A percentile compares a stretch with the other conserved stretches of the same genome.
Conservation (phyloP, 64 coral and sea anemone genomes). For the Pocillopora verrucosa region DNA sequence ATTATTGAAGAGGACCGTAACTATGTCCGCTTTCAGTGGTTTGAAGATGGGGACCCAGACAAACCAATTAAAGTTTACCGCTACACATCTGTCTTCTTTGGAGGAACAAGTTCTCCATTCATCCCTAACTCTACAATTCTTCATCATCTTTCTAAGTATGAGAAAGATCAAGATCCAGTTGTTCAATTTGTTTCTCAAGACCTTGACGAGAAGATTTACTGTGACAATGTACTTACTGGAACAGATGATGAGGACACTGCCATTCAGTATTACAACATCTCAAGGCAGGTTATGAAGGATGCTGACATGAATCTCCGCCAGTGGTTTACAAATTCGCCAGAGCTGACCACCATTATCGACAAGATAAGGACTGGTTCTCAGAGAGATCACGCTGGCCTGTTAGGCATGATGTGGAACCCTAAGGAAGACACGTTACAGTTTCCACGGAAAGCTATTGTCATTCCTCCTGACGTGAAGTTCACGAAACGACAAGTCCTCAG, state of each 20-base stretch:
- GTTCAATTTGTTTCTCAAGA: conserved; percentile 24
- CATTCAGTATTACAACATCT: conserved; percentile 36
- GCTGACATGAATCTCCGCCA: conserved; percentile 56
- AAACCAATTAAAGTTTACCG: conserved; percentile 37
- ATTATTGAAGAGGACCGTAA: conserved; percentile 50
- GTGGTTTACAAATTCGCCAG: conserved; percentile 36
- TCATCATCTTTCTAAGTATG: conserved; percentile 27
- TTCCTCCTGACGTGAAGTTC: conserved; percentile 23
- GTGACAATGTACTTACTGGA: conserved; percentile 54
- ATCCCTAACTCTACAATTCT: conserved; percentile 16
- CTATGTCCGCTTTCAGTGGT: conserved; percentile 40
- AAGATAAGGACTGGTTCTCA: conserved; percentile 43
- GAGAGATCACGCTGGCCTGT: conserved; percentile 27
- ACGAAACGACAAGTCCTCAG: conserved; percentile 60
- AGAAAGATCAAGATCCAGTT: conserved; percentile 12
- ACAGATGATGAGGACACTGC: conserved; percentile 21
- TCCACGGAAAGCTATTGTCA: conserved; percentile 23
- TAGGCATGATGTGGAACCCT: conserved; percentile 40
- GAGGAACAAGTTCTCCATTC: conserved; percentile 28
- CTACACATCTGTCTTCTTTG: conserved; percentile 23
- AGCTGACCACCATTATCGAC: conserved; percentile 1
- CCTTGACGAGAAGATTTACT: conserved; percentile 41
- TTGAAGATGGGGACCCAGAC: conserved; percentile 21
- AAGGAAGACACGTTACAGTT: conserved; percentile 46
- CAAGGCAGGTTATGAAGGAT: conserved; percentile 46